A percentile compares a stretch with the other conserved stretches of the same genome.
Conservation (phyloP, 2,113 vertebrate species). For the Tachysurus fulvidraco region DNA sequence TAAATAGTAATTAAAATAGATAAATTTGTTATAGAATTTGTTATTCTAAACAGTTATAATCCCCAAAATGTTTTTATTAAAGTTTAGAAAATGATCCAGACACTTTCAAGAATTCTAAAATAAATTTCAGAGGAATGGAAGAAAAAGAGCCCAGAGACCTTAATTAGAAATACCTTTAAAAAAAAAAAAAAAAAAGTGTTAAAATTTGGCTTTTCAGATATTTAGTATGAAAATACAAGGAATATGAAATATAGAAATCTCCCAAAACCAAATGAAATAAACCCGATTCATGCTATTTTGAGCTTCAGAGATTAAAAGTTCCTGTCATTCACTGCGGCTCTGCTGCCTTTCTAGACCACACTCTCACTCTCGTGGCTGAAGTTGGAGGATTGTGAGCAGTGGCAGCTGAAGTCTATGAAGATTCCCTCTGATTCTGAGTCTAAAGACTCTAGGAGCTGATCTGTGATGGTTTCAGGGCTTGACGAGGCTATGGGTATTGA, state of each 20-base stretch:
- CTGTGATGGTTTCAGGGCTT: constrained; percentile 81
- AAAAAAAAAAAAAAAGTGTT: no score
- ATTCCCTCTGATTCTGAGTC: constrained; percentile 88
- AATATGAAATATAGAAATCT: neutral
- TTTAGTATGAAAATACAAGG: neutral
- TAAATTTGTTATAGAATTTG: constrained; percentile 9
- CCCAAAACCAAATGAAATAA: neutral
- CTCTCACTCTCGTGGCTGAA: constrained; percentile 72
- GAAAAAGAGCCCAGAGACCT: neutral
- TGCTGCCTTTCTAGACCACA: constrained; percentile 43
- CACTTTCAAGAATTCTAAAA: neutral
- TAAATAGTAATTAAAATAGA: constrained; percentile 36
- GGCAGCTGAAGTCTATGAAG: constrained; percentile 85
- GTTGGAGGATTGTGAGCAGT: constrained; percentile 62
- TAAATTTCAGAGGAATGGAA: neutral
- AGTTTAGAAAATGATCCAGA: neutral
- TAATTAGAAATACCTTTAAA: neutral
- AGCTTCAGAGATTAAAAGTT: neutral
- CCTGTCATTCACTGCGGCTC: neutral
- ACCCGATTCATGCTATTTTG: no score
- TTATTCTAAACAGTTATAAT: neutral
- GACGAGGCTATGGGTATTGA: constrained; percentile 70
- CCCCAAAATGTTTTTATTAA: neutral
- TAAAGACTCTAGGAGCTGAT: constrained; percentile 78
- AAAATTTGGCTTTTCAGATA: neutral